Conservation (phyloP, 2,113 vertebrate genomes). For the Scopus umbretta region DNA sequence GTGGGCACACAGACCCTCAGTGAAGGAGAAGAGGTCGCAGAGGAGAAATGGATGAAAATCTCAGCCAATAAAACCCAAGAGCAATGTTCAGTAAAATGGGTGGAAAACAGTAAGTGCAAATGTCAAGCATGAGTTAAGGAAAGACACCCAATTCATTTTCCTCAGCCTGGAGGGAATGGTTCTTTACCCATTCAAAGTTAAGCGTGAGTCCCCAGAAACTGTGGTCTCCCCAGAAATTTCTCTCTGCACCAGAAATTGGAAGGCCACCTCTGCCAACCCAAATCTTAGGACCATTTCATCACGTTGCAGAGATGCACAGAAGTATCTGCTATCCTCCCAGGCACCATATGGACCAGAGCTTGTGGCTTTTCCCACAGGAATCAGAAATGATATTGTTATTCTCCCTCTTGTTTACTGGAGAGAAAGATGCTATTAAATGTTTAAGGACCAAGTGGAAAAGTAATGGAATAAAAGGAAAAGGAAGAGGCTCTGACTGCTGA, state of each 20-base stretch:
- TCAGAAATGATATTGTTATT: not conserved
- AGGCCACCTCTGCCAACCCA: not conserved
- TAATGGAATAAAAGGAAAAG: not conserved
- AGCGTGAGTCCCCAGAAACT: not conserved
- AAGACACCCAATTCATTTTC: not conserved
- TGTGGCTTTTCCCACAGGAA: not conserved
- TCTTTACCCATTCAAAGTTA: not conserved
- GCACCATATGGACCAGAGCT: not conserved
- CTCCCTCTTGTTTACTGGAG: not conserved
- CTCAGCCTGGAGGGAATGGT: not conserved
- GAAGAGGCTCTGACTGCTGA: not conserved
- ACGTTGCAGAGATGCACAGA: not conserved
- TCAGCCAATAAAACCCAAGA: not conserved
- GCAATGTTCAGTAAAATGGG: not conserved
- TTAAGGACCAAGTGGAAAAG: not conserved
- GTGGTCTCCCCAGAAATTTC: not conserved
- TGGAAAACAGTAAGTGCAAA: not conserved
- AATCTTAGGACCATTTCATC: not conserved
- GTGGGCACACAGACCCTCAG: not conserved
- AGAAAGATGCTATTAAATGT: not conserved
- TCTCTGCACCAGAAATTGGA: not conserved
- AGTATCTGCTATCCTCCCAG: not conserved
- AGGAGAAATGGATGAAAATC: not conserved
- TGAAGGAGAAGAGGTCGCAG: not conserved
- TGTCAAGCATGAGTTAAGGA: not conserved